phyloP scores from a whole-genome alignment of 2,888 invertebrate genomes.

The Xanthostigma xanthostigma region DNA sequence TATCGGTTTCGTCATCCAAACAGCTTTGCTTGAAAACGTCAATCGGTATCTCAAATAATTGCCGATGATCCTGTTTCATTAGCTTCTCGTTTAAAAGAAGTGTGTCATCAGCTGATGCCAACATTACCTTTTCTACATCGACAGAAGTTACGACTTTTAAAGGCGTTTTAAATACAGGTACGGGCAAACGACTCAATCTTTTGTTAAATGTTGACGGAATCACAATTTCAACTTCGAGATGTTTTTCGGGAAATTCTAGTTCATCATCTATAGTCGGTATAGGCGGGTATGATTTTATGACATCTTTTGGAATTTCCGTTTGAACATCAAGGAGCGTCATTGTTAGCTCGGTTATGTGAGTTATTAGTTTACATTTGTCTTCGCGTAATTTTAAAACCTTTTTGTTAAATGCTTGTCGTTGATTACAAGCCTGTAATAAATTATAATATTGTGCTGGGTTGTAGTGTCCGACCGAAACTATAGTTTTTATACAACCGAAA shows the following conservation, averaged over 20 bases:
- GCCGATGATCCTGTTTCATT: too few relatives aligned
- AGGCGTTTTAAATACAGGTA: too few relatives aligned
- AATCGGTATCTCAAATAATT: too few relatives aligned
- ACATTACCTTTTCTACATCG: too few relatives aligned
- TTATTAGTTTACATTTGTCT: conserved; percentile 27
- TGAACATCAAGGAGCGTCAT: conserved; percentile 37
- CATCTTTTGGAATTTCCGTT: conserved; percentile 36
- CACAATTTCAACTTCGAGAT: conserved; percentile 31
- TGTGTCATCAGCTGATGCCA: too few relatives aligned
- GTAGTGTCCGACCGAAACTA: too few relatives aligned
- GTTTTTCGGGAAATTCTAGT: conserved; percentile 41
- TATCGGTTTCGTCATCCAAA: conserved; percentile 27
- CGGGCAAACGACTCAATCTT: too few relatives aligned
- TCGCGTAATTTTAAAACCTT: conserved; percentile 28
- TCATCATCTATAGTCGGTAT: conserved; percentile 34
- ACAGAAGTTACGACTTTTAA: too few relatives aligned
- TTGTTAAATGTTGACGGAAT: neutral
- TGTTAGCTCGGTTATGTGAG: conserved; percentile 22
- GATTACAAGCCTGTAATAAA: conserved; percentile 27
- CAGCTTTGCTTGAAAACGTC: conserved; percentile 10
- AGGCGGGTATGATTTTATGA: conserved; percentile 29
- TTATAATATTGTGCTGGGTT: conserved; percentile 1
- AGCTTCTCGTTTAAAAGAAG: too few relatives aligned
- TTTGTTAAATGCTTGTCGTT: conserved; percentile 34
- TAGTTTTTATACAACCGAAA: too few relatives aligned